These are phyloP conservation scores for Gymnocheta viridis DNA, from an alignment of 2,888 invertebrate species.

Conservation along the genomic window DNA sequence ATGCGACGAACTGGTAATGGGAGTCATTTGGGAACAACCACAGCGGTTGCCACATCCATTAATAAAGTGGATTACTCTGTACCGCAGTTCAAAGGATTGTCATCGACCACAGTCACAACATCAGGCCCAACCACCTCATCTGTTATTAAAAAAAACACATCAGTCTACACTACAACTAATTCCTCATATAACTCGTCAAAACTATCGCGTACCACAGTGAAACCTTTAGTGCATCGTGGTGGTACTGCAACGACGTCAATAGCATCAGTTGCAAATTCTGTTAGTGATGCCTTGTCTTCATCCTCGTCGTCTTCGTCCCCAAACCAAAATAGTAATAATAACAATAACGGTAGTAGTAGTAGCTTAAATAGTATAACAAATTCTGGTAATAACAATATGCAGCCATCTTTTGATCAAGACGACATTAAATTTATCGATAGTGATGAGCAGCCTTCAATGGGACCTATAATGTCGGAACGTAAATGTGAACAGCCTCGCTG, in stretches of 20 bases:
- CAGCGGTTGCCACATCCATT: slow-evolving; percentile 73
- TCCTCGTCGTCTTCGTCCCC: slow-evolving; percentile 42
- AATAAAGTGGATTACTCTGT: slow-evolving; percentile 70
- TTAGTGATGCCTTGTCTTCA: slow-evolving; percentile 12
- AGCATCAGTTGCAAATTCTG: slow-evolving; percentile 3
- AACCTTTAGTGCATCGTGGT: slow-evolving; percentile 70
- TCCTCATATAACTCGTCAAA: slow-evolving; percentile 52
- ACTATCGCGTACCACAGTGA: slow-evolving; percentile 61
- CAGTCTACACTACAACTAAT: slow-evolving; percentile 41
- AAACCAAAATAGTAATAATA: slow-evolving; percentile 68
- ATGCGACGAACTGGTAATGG: slow-evolving; percentile 76
- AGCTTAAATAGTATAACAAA: slow-evolving; percentile 68
- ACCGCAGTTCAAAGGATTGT: slow-evolving; percentile 61
- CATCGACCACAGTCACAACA: slow-evolving; percentile 47
- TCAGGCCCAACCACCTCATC: slow-evolving; percentile 46
- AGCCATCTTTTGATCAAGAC: slow-evolving; percentile 74
- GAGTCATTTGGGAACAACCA: slow-evolving; percentile 69
- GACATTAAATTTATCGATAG: slow-evolving; percentile 80
- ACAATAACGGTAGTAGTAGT: slow-evolving; percentile 71
- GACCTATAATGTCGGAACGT: slow-evolving; percentile 55
- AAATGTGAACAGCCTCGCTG: slow-evolving; percentile 66
- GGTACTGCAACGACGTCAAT: slow-evolving; percentile 29
- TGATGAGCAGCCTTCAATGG: slow-evolving; percentile 73
- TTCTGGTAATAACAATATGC: slow-evolving; percentile 71
- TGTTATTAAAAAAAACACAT: slow-evolving; percentile 53